Evolutionary conservation across 1,140 invertebrate genomes (phyloP), one percentile per base, ranked within the genome.

Genomic region (Cyclargus thomasi): DNA sequence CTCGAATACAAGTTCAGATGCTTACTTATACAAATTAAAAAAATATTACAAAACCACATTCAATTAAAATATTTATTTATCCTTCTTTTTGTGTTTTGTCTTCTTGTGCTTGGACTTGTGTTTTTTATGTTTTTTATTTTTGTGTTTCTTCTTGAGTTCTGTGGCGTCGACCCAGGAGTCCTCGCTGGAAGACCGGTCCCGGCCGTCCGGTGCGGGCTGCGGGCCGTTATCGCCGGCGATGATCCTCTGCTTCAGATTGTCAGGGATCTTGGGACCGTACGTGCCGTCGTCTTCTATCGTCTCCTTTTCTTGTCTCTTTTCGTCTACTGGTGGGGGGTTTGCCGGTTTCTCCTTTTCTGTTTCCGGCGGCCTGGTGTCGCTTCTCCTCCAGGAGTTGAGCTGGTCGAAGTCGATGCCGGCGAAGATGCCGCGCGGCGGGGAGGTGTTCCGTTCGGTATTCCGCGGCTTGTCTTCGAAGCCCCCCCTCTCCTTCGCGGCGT

Each of bases 341-440:
- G 65, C 20, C 10, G 6, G 57, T 35, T 65, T 47, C 11, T 1
- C 71, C 62, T 70, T 64, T 65, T 69, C 65, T 69, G 47, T 69
- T 47, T 76, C 47, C 29, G 69, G 29, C 63, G 63, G 47, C 71
- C 70, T 59, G 63, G 76, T 36, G 11, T 39, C 53, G 17, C 57
- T 57, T 70, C 90, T 90, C 64, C 86, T 86, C 83, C 90, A 92
- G 16, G 88, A 88, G 66, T 91, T 88, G 0, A 94, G 73, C 77
- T 86, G 89, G 70, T 94, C 93, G 14, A 95, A 91, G 86, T 95
- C 94, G 21, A 96, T 84, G 70, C 95, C 94, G 0, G 94, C 94
- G 76, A 96, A 96, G 65, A 96, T 95, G 1, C 95, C 95, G 69
- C 93, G 90, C 0, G 94, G 93, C 1, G 94, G 94, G 5, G 94